Percentiles rank a stretch among this genome's conserved stretches.
Conservation (phyloP, 2,888 invertebrate genomes). For the Chironomus tentans region DNA sequence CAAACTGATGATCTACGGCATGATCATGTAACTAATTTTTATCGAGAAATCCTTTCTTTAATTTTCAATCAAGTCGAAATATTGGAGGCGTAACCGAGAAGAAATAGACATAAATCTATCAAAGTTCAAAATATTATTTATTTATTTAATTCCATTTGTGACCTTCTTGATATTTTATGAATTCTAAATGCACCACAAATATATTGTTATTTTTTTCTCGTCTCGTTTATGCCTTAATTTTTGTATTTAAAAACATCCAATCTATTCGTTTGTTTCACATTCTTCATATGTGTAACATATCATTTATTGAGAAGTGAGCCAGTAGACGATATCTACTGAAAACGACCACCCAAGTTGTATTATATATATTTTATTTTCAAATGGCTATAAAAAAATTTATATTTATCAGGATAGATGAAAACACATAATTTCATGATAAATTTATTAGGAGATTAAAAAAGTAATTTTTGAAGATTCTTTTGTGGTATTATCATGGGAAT, state of each 20-base stretch:
- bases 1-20: neutral
- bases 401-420: neutral
- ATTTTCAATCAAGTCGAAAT: neutral
- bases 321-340: neutral
- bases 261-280: neutral
- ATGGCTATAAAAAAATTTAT: neutral
- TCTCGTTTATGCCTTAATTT: neutral
- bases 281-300: neutral
- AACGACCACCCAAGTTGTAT: slow-evolving; percentile 17
- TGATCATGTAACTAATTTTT: slow-evolving; percentile 5
- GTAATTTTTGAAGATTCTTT: too few relatives aligned
- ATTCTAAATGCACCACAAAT: too few relatives aligned
- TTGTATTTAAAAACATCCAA: neutral
- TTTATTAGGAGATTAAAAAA: slow-evolving; percentile 6
- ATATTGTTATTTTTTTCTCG: neutral
- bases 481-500: too few relatives aligned
- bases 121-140: neutral
- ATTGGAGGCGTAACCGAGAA: neutral
- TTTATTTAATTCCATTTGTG: neutral
- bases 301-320: neutral
- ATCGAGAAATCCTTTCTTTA: slow-evolving; percentile 5
- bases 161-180: neutral
- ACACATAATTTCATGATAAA: slow-evolving; percentile 1
- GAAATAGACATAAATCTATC: neutral
- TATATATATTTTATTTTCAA: neutral